Base-by-base conservation (phyloP, 2,113 vertebrate species). In the Brachypodius melanocephalos region DNA sequence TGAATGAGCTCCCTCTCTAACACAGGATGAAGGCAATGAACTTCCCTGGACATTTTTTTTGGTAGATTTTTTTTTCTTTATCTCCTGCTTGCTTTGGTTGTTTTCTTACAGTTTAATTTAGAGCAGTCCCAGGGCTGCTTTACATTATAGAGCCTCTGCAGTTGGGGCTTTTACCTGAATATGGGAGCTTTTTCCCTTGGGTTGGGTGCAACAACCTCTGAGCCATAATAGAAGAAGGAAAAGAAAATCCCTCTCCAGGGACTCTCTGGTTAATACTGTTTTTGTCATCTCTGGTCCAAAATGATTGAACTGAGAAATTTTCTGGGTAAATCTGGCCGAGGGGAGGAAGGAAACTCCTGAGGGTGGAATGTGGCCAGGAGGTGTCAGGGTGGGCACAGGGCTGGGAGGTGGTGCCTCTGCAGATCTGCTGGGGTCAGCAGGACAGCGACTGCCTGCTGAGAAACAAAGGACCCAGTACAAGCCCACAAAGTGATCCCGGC, bases 401-500 rank as follows among this genome's bases (percentile, higher is more conserved):
- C 54, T 49, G 51, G 26, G 68, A 67, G 63, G n/a, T 9, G 1
- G 5, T 74, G 48, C 62, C 62, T 51, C 69, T 75, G 55, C 54
- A 57, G 26, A 18, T 43, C 54, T 21, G 24, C 43, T 54, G 29
- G 34, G 48, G 4, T 22, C 69, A 43, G 85, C 3, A 6, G 42
- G 71, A 66, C 46, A 57, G 17, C 0, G 0, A 17, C 22, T 24
- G 32, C 34, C 36, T 42, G 7, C 36, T 42, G 7, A 2, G 55
- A 42, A 75, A 80, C 10, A 68, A 59, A 73, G 29, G 9, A 42
- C 26, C 38, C 52, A 45, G 49, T 58, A 28, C 0, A 5, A 82
- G 45, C 32, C 57, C 54, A 48, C 0, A 0, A 5, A 22, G 12
- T 0, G 4, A 40, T 62, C 31, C n/a, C 0, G 0, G 9, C 29